Evolutionary conservation across 2,888 invertebrate genomes (phyloP).

Genomic region (Caenorhabditis sp.): DNA sequence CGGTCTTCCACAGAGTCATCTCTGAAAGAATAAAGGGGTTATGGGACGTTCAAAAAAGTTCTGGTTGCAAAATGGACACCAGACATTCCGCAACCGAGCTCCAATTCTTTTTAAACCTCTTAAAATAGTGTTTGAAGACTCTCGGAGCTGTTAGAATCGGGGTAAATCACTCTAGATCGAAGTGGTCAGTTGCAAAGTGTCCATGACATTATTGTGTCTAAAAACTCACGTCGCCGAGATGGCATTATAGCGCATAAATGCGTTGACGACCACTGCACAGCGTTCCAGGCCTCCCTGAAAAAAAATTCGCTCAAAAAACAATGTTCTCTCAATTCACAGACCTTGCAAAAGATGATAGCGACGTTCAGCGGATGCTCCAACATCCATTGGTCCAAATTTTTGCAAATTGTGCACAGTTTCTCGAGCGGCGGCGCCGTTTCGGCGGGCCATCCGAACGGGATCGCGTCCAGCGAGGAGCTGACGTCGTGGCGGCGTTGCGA

Average conservation of each 20-base stretch:
- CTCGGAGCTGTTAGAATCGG: no score
- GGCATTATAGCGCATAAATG: slow-evolving; percentile 94
- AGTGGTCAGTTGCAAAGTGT: no score
- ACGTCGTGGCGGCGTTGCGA: slow-evolving; percentile 85
- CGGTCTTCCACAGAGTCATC: slow-evolving; percentile 87
- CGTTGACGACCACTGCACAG: slow-evolving; percentile 89
- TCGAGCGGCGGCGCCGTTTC: slow-evolving; percentile 89
- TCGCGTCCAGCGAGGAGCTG: slow-evolving; percentile 83
- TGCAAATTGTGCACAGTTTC: slow-evolving; percentile 91
- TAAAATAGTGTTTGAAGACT: no score
- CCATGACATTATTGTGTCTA: no score
- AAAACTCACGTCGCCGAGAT: slow-evolving; percentile 85
- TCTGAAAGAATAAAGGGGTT: slow-evolving; percentile 78
- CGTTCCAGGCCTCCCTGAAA: slow-evolving; percentile 86
- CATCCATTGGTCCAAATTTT: slow-evolving; percentile 93
- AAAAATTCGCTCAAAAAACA: not conserved
- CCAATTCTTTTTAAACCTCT: not conserved
- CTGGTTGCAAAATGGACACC: no score
- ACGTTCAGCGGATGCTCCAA: slow-evolving; percentile 88
- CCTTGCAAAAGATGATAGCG: slow-evolving; percentile 87
- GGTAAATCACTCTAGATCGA: no score
- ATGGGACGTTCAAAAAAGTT: not conserved
- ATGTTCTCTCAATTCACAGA: no score
- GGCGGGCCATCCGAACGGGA: slow-evolving; percentile 89
- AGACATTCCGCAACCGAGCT: no score